Percentiles rank a stretch among this genome's conserved stretches.
Conservation (phyloP, 37 sponge, comb jelly and placozoan genomes). For the Beroe ovata region DNA sequence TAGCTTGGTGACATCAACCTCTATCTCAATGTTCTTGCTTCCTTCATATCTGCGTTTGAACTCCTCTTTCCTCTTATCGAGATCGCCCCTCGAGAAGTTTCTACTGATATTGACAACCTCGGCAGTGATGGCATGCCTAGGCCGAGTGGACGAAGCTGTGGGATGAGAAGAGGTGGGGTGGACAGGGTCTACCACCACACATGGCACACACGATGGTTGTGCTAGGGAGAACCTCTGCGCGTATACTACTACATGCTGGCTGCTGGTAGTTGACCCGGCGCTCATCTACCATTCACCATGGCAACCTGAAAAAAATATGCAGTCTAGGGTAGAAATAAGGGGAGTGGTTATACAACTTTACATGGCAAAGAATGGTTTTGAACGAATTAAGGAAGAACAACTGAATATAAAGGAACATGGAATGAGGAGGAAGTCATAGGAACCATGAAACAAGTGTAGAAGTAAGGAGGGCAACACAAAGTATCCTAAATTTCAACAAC, state of each 20-base stretch:
- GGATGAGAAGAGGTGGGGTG: neutral
- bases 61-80: conserved; percentile 17
- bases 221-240: neutral
- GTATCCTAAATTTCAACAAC: too few species aligned
- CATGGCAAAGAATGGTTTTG: neutral
- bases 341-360: too few species aligned
- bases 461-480: too few species aligned
- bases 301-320: neutral
- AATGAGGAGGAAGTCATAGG: neutral
- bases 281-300: conserved; percentile 9
- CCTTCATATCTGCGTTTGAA: conserved; percentile 22
- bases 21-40: neutral
- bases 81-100: neutral
- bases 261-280: neutral
- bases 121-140: neutral
- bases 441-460: too few species aligned
- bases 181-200: conserved; percentile 2
- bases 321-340: too few species aligned
- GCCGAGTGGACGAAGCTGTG: neutral
- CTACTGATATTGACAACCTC: conserved; percentile 31
- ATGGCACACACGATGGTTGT: neutral
- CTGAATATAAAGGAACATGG: neutral
- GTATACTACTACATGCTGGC: conserved; percentile 42
- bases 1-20: conserved; percentile 31
- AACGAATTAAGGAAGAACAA: neutral